A percentile compares a stretch with the other conserved stretches of the same genome.
These are phyloP conservation scores for Mastacembelus armatus DNA, from an alignment of 2,797 vertebrate species.

Conservation along the genomic window DNA sequence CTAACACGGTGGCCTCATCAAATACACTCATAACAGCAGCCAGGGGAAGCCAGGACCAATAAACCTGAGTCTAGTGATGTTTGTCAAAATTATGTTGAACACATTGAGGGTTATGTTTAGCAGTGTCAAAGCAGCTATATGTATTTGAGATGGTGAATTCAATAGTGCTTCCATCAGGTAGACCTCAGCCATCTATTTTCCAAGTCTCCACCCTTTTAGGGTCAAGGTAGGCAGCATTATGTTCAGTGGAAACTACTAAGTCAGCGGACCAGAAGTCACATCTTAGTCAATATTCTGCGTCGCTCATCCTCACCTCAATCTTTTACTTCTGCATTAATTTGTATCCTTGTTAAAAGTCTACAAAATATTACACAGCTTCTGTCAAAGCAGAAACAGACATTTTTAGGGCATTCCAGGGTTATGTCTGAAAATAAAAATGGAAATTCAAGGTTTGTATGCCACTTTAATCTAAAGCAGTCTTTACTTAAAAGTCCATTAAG, in stretches of 20 bases:
- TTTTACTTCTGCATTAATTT: constrained; percentile 36
- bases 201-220: constrained; percentile 59
- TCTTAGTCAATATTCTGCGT: constrained; percentile 65
- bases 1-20: constrained; percentile 47
- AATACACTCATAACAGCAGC: constrained; percentile 41
- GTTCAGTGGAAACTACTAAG: constrained; percentile 68
- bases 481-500: constrained; percentile 73
- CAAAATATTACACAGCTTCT: constrained; percentile 25
- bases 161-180: constrained; percentile 54
- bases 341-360: constrained; percentile 38
- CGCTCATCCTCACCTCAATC: constrained; percentile 60
- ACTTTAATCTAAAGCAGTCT: constrained; percentile 35
- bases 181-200: constrained; percentile 60
- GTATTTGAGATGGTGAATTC: constrained; percentile 64
- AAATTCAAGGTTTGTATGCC: constrained; percentile 41
- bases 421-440: constrained; percentile 28
- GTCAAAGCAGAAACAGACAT: constrained; percentile 23
- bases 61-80: constrained; percentile 42
- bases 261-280: constrained; percentile 69
- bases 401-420: constrained; percentile 44
- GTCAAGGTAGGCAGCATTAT: constrained; percentile 66
- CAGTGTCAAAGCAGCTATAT: constrained; percentile 70
- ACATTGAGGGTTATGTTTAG: constrained; percentile 66
- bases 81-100: constrained; percentile 64
- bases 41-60: constrained; percentile 36